Percentiles rank a stretch among this genome's conserved stretches.
Evolutionary conservation across 2,113 vertebrate species (phyloP).

Genomic region (Rafetus swinhoei): DNA sequence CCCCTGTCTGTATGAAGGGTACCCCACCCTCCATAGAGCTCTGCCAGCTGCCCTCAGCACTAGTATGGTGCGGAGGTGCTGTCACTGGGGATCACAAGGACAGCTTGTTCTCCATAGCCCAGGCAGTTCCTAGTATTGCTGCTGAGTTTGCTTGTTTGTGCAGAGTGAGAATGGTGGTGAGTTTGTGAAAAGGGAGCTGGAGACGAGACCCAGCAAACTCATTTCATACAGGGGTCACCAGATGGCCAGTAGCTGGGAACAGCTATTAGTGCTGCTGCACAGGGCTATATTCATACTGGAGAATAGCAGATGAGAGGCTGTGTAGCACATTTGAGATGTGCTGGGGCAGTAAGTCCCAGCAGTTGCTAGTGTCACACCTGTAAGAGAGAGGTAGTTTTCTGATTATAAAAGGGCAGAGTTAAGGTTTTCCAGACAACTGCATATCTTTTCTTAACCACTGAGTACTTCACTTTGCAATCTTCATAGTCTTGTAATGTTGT

Average conservation of each 20-base stretch:
- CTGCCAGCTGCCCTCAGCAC: not conserved
- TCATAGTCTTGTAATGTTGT: not conserved
- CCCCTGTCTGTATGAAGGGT: not conserved
- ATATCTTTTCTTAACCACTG: not conserved
- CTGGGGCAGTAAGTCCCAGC: not conserved
- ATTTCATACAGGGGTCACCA: not conserved
- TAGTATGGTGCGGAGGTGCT: not conserved
- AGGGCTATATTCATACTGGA: not conserved
- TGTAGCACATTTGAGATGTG: not conserved
- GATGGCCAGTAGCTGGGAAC: not conserved
- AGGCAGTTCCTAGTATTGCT: not conserved
- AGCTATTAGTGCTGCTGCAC: not conserved
- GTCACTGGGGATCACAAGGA: not conserved
- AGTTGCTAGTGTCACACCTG: accelerated
- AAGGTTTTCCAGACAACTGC: not conserved
- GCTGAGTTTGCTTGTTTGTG: not conserved
- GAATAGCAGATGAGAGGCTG: not conserved
- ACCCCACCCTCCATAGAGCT: not conserved
- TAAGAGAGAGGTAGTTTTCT: not conserved
- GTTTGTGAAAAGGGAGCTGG: not conserved
- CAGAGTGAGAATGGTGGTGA: not conserved
- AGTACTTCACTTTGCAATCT: not conserved
- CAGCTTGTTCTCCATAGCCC: not conserved
- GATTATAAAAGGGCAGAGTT: not conserved
- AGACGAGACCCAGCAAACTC: not conserved